Conservation (phyloP, 2,113 vertebrate genomes). For the Trachemys scripta region DNA sequence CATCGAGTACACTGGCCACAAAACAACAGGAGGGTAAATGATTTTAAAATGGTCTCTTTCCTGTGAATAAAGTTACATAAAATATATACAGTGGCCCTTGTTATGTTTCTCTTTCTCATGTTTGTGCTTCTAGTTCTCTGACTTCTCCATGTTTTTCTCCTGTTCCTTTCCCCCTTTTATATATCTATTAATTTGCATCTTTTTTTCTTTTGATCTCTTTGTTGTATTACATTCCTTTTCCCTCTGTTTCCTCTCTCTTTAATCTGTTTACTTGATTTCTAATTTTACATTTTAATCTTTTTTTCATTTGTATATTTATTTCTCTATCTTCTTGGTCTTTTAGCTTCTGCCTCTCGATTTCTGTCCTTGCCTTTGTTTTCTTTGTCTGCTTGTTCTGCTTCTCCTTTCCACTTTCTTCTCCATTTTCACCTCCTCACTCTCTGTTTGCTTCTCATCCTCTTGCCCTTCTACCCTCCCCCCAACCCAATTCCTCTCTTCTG, state of each 20-base stretch:
- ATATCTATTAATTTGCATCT: not conserved
- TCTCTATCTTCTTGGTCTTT: rapidly evolving
- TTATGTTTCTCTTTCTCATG: not conserved
- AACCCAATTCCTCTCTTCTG: rapidly evolving
- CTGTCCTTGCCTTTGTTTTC: not conserved
- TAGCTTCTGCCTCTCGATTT: not conserved
- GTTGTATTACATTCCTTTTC: not conserved
- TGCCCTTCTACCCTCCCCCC: not conserved
- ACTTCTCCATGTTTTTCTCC: not conserved
- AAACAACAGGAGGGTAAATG: not conserved
- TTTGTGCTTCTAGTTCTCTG: not conserved
- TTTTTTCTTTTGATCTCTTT: not conserved
- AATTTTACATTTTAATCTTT: not conserved
- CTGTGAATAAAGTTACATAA: not conserved
- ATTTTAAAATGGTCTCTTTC: not conserved
- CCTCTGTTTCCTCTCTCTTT: not conserved
- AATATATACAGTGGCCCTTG: not conserved
- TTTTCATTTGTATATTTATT: not conserved
- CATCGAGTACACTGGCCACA: not conserved
- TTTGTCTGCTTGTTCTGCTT: not conserved
- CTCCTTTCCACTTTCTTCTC: not conserved
- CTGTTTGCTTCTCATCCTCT: not conserved
- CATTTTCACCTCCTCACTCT: not conserved
- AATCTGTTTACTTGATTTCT: not conserved
- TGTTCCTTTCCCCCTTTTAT: not conserved